Evolutionary conservation across 2,888 invertebrate genomes (phyloP).

Genomic region (Smittia sp.): DNA sequence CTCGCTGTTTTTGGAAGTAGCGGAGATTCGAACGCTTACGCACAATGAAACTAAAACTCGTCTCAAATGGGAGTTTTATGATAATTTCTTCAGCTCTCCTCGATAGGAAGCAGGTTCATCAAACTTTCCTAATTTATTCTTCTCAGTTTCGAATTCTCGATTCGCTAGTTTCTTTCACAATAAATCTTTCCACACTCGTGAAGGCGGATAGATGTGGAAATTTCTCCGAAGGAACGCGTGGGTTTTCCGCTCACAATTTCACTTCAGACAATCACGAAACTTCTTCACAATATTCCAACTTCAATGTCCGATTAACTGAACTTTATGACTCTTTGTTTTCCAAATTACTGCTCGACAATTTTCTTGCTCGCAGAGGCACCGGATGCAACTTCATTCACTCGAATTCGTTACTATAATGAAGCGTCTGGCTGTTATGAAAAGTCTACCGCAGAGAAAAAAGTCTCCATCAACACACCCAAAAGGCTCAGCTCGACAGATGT

Average conservation of each 20-base stretch:
- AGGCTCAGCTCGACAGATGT: slow-evolving; percentile 20
- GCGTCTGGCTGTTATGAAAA: slow-evolving; percentile 5
- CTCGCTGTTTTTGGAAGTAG: neutral
- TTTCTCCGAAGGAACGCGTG: slow-evolving; percentile 28
- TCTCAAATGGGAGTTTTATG: neutral
- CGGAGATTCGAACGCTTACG: neutral
- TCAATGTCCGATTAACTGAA: neutral
- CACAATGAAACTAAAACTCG: neutral
- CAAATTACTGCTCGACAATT: neutral
- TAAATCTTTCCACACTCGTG: neutral
- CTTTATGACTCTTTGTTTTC: neutral
- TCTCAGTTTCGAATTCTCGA: neutral
- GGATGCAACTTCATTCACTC: slow-evolving; percentile 32
- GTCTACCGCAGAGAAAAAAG: slow-evolving; percentile 26
- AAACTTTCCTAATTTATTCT: slow-evolving; percentile 17
- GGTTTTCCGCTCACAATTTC: slow-evolving; percentile 5
- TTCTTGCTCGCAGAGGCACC: neutral
- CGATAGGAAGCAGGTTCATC: slow-evolving; percentile 28
- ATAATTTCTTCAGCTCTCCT: slow-evolving; percentile 9
- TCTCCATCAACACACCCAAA: slow-evolving; percentile 25
- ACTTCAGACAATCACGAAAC: neutral
- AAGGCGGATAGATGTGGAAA: neutral
- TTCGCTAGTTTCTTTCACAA: neutral
- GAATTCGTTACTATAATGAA: slow-evolving; percentile 34
- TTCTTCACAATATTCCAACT: neutral